Evolutionary conservation across 1,140 invertebrate genomes (phyloP), one percentile per base, ranked within the genome.

Genomic region (Microplitis demolitor): DNA sequence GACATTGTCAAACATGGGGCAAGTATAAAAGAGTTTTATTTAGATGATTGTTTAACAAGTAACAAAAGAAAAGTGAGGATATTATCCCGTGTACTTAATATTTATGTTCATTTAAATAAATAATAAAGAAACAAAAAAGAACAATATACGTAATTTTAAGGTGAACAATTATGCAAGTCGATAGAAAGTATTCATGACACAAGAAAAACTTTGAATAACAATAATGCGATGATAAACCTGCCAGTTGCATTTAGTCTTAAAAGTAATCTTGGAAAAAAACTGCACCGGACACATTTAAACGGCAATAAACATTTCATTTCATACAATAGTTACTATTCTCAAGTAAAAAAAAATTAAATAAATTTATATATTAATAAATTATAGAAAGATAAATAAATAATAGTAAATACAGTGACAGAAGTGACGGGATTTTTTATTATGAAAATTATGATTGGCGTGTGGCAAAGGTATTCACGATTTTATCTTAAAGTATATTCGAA

Each of bases 141-240:
- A 24, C 31, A 16, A 37, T 51, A 51, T 34, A 31, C 66, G 51
- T 68, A 33, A 24, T 31, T 51, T 68, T 35, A 14, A 16, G 13
- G 13, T 68, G 16, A 53, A 68, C 50, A 68, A 68, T 68, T 68
- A 68, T 51, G 66, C 66, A 68, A 68, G 66, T 56, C 37, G 50
- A 68, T 68, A 53, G 66, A 68, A 68, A 68, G 66, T 68, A 54
- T 56, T 68, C 51, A 37, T n/a, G 33, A 51, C 51, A 68, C 34
- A 56, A 24, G 50, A 54, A 53, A 45, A 31, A 56, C n/a, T 56
- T 56, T 9, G 24, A 56, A 56, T 16, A 56, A 56, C n/a, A 56
- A 56, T 16, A 56, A 56, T 6, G n/a, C 2, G 62, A 16, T 51
- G 64, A 66, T 51, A 66, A 66, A 68, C 33, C 51, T 34, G 53